Evolutionary conservation across 2,113 vertebrate genomes (phyloP).

Genomic region (Trogon surrucura): DNA sequence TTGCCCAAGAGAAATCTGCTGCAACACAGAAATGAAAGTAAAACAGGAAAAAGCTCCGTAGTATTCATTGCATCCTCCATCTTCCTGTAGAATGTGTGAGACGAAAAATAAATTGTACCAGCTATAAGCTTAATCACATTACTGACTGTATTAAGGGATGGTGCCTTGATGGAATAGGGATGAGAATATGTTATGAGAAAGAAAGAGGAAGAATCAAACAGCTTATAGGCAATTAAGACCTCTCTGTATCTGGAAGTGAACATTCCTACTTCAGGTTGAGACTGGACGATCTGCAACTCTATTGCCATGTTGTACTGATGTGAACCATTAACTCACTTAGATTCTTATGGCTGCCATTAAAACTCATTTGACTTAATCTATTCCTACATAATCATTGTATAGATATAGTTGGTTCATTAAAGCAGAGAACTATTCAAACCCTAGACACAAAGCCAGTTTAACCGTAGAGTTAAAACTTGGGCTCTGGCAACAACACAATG

Average conservation of each 20-base stretch:
- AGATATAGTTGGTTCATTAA: background rate
- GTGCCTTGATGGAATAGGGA: background rate
- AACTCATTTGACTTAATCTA: conserved; percentile 1
- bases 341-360: background rate
- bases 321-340: background rate
- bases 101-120: background rate
- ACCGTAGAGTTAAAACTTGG: background rate
- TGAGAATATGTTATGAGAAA: background rate
- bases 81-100: background rate
- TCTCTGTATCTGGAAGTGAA: background rate
- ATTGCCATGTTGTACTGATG: background rate
- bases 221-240: background rate
- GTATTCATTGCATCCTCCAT: background rate
- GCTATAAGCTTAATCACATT: background rate
- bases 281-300: background rate
- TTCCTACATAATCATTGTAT: background rate
- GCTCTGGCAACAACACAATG: background rate
- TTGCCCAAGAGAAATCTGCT: background rate
- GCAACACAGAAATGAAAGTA: background rate
- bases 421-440: background rate
- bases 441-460: background rate
- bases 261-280: background rate
- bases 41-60: background rate
- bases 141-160: background rate
- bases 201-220: background rate